Conservation (phyloP, 2,797 vertebrate species). For the Pelochelys cantorii region DNA sequence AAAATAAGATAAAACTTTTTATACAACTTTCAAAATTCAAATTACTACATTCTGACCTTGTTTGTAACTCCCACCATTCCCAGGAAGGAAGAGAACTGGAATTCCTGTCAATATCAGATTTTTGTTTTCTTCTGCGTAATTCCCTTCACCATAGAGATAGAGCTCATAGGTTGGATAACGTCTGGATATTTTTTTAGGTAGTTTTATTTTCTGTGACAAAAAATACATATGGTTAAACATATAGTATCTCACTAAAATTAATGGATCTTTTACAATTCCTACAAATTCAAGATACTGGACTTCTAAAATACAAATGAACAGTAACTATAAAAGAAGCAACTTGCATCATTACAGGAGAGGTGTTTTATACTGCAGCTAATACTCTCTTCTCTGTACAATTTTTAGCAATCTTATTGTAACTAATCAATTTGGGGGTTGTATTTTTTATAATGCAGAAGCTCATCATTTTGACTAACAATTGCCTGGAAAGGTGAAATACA, state of each 20-base stretch:
- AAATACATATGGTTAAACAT: not conserved
- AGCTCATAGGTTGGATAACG: constrained; percentile 93
- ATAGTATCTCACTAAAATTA: not conserved
- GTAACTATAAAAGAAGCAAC: not conserved
- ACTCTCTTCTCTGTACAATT: not conserved
- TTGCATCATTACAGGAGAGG: not conserved
- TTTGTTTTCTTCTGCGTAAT: constrained; percentile 90
- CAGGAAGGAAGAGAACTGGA: constrained; percentile 97
- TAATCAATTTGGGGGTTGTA: not conserved
- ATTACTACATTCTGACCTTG: constrained; percentile 85
- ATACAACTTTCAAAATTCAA: not conserved
- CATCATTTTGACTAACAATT: not conserved
- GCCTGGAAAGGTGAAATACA: not conserved
- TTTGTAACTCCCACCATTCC: constrained; percentile 97
- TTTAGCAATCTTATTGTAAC: constrained; percentile 15
- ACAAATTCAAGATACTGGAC: not conserved
- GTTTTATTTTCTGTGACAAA: constrained; percentile 87
- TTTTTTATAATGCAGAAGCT: not conserved
- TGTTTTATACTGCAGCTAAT: not conserved
- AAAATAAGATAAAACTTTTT: not conserved
- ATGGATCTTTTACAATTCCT: not conserved
- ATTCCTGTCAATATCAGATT: constrained; percentile 90
- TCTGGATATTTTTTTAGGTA: constrained; percentile 89
- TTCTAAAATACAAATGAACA: not conserved
- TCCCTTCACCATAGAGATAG: constrained; percentile 95